Base-by-base conservation (phyloP, 2,888 invertebrate genomes). In the Hydrotaea cyrtoneurina region DNA sequence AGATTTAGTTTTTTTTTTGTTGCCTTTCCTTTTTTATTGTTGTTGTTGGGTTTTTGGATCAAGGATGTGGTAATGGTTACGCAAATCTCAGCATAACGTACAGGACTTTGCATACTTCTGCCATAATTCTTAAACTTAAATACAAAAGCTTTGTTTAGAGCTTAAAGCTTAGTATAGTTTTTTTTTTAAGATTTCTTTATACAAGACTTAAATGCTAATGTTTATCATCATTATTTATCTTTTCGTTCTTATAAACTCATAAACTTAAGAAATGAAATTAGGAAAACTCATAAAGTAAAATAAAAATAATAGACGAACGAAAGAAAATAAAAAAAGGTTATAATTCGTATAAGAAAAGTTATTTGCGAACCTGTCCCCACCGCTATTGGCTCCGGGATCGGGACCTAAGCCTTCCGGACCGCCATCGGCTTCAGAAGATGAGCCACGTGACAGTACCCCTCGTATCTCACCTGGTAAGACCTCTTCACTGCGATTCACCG, bases 401-500 rank as follows among this genome's bases (percentile, higher is more conserved):
- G 94, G 94, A 90, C 95, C 95, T 79, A 87, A 86, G 90, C 95
- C 95, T 93, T 96, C 96, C 21, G 69, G 69, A 93, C 97, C 97
- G 93, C 97, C 97, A 93, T 98, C 98, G 93, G 97, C 97, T 93
- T 98, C 98, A 90, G 97, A 97, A 90, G 97, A 97, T 91, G 97
- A 97, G 91, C 97, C 96, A 91, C 97, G 96, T 92, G 95, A 94
- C 81, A 93, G 90, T 87, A 89, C 91, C 89, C 94, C 94, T 90
- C 94, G 92, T 90, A 92, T 89, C 93, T 97, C 97, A 90, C 97
- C 96, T 88, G 98, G 98, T 90, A 96, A 95, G 91, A 99, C 97
- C 93, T 99, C 99, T 94, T 99, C 99, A 93, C 98, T 98, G 93
- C 99, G 96, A 94, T 98, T 98, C 93, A 99, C 97, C 93, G 98